Evolutionary conservation across 2,113 vertebrate species (phyloP), one percentile per base, ranked within the genome.

Genomic region (Ceyx melanurus): DNA sequence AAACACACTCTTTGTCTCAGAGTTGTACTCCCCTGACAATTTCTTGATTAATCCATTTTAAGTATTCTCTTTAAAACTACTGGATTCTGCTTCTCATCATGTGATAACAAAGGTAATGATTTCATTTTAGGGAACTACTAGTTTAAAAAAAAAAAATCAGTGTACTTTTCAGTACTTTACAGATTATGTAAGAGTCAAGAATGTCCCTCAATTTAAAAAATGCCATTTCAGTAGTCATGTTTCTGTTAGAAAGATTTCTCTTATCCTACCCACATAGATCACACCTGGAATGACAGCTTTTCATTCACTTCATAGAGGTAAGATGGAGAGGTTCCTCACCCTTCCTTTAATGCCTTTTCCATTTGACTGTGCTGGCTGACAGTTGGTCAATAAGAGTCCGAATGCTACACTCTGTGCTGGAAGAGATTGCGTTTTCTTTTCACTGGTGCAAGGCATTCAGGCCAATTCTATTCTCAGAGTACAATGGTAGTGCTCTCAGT

Each of bases 341-440:
- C 71, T 57, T 73, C 9, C 0, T 80, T 80, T 56, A 37, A 22
- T 54, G 37, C 31, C 43, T 83, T 86, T 87, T 64, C 81, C 61
- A 60, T 91, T 74, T 64, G 82, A 7, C 62, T 92, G 11, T 88
- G 45, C 81, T 87, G 71, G 43, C 77, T 91, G 80, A 46, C n/a
- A 61, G 15, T 9, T 86, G 88, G 62, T 88, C 80, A 71, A 46
- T 78, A 60, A 73, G 66, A 54, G 16, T 56, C 92, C 3, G 0
- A 66, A 57, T 1, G 13, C 53, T 82, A 1, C 65, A 74, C 71
- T 90, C 95, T 61, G 62, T 93, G 88, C 84, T 64, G 6, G 71
- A 72, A 50, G 16, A 95, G 85, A 84, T 92, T 73, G 16, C 54
- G 85, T 91, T 48, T 92, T 84, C 76, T 71, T 89, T 78, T 87